A percentile compares a stretch with the other conserved stretches of the same genome.
Evolutionary conservation across 92 coral and sea anemone species (phyloP).

Genomic region (Palythoa grandiflora): DNA sequence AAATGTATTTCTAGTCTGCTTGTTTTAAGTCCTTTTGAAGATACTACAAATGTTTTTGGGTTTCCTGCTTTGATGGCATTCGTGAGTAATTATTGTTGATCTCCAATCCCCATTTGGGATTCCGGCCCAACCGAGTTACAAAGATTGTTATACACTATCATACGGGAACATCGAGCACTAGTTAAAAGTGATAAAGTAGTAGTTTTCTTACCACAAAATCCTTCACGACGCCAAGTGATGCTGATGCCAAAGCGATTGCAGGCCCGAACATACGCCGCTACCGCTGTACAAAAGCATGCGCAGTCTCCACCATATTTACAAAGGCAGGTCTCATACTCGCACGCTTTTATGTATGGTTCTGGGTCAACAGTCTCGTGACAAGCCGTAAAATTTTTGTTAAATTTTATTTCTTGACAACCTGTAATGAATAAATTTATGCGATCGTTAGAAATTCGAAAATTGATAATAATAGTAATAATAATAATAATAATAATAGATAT

Average conservation of each 20-base stretch:
- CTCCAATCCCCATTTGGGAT: no score
- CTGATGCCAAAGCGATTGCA: slow-evolving; percentile 92
- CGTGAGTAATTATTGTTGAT: no score
- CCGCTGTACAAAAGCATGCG: slow-evolving; percentile 94
- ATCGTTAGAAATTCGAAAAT: not conserved
- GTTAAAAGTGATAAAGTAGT: not conserved
- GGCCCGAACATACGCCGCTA: slow-evolving; percentile 95
- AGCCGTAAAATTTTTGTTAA: slow-evolving; percentile 76
- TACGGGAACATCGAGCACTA: no score
- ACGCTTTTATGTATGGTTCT: slow-evolving; percentile 86
- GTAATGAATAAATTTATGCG: not conserved
- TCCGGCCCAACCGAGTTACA: no score
- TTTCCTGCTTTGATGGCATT: no score
- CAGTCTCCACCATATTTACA: slow-evolving; percentile 96
- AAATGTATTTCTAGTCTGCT: no score
- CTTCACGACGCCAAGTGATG: slow-evolving; percentile 96
- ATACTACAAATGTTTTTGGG: no score
- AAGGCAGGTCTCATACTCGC: slow-evolving; percentile 91
- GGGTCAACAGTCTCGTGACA: slow-evolving; percentile 95
- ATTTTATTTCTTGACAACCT: slow-evolving; percentile 93
- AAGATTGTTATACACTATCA: no score
- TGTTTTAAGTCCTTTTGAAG: no score
- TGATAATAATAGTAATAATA: not conserved
- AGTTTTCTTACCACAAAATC: slow-evolving; percentile 86
- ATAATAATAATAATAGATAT: no score